phyloP scores from a whole-genome alignment of 2,888 invertebrate species.

The Chrysomela aeneicollis region DNA sequence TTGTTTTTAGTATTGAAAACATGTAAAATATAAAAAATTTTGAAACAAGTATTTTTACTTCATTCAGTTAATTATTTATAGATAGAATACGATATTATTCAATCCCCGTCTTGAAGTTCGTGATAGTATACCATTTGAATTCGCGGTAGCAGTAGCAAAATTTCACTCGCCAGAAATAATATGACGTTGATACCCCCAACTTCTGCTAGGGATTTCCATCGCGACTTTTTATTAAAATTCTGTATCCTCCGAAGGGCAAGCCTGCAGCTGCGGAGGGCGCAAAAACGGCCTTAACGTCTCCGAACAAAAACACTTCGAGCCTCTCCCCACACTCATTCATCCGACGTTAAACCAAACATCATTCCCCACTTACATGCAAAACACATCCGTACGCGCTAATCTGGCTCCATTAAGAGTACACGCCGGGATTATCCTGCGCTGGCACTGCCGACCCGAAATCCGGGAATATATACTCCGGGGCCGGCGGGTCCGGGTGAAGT shows the following conservation, averaged over 20 bases:
- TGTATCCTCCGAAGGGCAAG: neutral
- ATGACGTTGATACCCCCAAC: no score
- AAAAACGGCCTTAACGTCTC: conserved; percentile 47
- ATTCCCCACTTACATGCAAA: conserved; percentile 63
- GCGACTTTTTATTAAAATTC: neutral
- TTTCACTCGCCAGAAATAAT: no score
- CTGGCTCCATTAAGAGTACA: conserved; percentile 61
- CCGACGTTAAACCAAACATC: conserved; percentile 61
- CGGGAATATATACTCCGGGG: conserved; percentile 30
- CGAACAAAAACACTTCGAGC: conserved; percentile 52
- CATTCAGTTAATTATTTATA: no score
- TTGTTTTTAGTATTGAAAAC: no score
- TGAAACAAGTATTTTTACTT: no score
- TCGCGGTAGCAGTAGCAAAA: no score
- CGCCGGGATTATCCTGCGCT: conserved; percentile 43
- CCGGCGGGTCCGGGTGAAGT: conserved; percentile 13
- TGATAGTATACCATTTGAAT: no score
- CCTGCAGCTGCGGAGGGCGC: conserved; percentile 13
- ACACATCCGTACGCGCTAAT: conserved; percentile 61
- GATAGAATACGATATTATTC: no score
- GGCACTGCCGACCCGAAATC: conserved; percentile 22
- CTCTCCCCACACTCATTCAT: conserved; percentile 55
- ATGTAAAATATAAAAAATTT: no score
- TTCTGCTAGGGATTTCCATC: neutral
- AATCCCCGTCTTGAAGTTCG: no score